Percentiles rank a stretch among this genome's conserved stretches.
phyloP scores from a whole-genome alignment of 2,113 vertebrate genomes.

The Python bivittatus region DNA sequence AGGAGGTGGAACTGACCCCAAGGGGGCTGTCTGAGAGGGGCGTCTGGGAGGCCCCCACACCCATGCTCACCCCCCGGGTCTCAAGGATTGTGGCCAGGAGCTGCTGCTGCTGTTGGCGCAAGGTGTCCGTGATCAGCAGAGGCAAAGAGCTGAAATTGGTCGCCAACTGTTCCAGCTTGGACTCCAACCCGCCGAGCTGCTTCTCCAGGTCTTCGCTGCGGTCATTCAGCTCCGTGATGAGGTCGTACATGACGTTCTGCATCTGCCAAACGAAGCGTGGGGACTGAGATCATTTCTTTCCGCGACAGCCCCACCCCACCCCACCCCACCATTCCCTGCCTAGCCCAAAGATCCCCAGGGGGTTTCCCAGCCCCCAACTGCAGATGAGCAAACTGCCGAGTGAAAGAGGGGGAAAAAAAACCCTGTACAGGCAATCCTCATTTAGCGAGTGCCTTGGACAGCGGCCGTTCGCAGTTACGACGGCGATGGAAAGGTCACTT shows the following conservation, averaged over 20 bases:
- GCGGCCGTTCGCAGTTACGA: too few species aligned
- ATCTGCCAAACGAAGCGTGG: conserved; percentile 74
- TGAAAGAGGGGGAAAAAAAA: too few species aligned
- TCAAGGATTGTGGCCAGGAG: conserved; percentile 86
- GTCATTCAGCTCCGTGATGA: conserved; percentile 96
- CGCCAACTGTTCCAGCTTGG: conserved; percentile 91
- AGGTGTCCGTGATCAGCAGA: conserved; percentile 86
- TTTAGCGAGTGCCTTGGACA: too few species aligned
- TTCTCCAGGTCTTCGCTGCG: conserved; percentile 97
- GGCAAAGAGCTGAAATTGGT: conserved; percentile 88
- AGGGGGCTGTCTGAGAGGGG: conserved; percentile 79
- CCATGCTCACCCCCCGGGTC: conserved; percentile 71
- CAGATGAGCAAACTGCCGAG: too few species aligned
- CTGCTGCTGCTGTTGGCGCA: conserved; percentile 91
- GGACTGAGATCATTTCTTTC: neutral
- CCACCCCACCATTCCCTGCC: neutral
- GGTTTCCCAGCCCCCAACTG: too few species aligned
- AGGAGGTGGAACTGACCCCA: conserved; percentile 79
- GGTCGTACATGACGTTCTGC: conserved; percentile 98
- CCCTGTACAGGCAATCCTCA: too few species aligned
- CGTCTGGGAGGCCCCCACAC: conserved; percentile 73
- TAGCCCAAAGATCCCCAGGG: too few species aligned
- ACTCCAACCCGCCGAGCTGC: conserved; percentile 92
- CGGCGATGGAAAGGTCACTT: too few species aligned
- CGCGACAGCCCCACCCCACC: neutral